phyloP scores from a whole-genome alignment of 2,113 vertebrate genomes.

The Ictalurus punctatus region DNA sequence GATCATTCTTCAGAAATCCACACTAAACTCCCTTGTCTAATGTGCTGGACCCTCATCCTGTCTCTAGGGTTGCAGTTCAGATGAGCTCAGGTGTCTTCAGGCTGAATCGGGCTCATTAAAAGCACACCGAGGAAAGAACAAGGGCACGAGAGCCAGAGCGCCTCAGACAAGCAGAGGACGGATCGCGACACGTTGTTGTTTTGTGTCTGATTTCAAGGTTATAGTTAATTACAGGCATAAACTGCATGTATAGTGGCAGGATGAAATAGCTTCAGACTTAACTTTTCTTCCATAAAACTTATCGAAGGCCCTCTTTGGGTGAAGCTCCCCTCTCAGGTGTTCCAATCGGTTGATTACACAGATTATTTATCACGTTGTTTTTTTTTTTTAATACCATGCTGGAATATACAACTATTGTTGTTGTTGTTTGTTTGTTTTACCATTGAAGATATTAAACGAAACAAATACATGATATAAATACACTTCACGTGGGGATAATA shows the following conservation, averaged over 20 bases:
- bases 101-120: constrained; percentile 22
- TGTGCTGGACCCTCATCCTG: constrained; percentile 1
- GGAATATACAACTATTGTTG: not conserved
- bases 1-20: constrained; percentile 1
- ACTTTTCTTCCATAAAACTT: not conserved
- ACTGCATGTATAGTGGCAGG: not conserved
- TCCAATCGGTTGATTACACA: not conserved
- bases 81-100: constrained; percentile 26
- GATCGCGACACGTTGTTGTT: too few relatives aligned
- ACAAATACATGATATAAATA: not conserved
- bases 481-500: not conserved
- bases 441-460: not conserved
- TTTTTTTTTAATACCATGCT: not conserved
- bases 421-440: not conserved
- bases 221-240: not conserved
- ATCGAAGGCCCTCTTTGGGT: not conserved
- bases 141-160: not conserved
- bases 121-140: not conserved
- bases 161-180: not conserved
- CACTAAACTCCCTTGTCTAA: not conserved
- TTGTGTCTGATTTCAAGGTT: constrained; percentile 1
- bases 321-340: not conserved
- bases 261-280: not conserved
- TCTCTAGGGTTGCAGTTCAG: not conserved
- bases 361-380: not conserved